phyloP scores from a whole-genome alignment of 2,888 invertebrate genomes.

The Tanytarsus gracilentus region DNA sequence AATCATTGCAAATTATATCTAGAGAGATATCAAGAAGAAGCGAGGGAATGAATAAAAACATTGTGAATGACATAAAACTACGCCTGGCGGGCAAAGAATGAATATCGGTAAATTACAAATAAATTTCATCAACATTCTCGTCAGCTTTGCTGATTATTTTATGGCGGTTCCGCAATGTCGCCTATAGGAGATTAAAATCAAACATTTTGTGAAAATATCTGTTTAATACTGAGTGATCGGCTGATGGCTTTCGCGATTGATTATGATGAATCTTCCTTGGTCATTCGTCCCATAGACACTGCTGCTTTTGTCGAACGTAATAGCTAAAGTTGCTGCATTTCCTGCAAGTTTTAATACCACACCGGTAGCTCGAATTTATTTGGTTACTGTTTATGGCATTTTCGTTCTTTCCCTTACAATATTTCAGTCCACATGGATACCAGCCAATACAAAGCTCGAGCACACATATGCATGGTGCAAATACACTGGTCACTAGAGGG shows the following conservation, averaged over 20 bases:
- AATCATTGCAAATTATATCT: too few species aligned
- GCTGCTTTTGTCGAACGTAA: slow-evolving; percentile 72
- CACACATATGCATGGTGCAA: slow-evolving; percentile 73
- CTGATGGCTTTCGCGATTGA: background rate
- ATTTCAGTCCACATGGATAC: slow-evolving; percentile 93
- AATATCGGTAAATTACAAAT: slow-evolving; percentile 16
- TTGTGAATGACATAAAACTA: slow-evolving; percentile 13
- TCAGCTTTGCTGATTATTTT: background rate
- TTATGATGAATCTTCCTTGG: slow-evolving; percentile 30
- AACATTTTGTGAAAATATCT: slow-evolving; percentile 25
- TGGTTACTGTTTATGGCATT: slow-evolving; percentile 41
- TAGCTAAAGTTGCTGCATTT: slow-evolving; percentile 83
- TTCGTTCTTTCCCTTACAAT: slow-evolving; percentile 75
- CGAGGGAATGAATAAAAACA: background rate
- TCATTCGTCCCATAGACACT: slow-evolving; percentile 75
- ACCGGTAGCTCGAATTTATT: slow-evolving; percentile 64
- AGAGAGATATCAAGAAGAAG: background rate
- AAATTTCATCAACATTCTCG: slow-evolving; percentile 18
- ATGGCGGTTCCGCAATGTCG: too few species aligned
- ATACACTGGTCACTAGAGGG: slow-evolving; percentile 57
- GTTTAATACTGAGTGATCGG: slow-evolving; percentile 17
- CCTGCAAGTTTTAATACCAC: slow-evolving; percentile 92
- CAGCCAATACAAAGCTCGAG: slow-evolving; percentile 85
- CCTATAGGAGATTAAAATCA: slow-evolving; percentile 22
- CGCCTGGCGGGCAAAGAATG: background rate